These are phyloP conservation scores for Dicaeum eximium DNA, from an alignment of 2,113 vertebrate species.

Conservation along the genomic window DNA sequence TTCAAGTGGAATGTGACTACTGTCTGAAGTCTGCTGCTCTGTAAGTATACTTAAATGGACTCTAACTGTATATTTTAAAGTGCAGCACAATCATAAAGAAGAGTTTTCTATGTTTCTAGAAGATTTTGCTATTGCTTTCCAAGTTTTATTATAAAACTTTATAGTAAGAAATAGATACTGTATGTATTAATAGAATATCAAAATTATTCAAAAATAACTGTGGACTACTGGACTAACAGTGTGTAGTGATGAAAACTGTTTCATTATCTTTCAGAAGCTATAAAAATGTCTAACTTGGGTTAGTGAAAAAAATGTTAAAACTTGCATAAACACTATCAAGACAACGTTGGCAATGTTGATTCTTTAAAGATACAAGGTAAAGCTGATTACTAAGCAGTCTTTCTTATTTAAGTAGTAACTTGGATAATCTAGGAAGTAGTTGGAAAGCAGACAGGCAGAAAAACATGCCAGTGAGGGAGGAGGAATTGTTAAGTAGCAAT, in stretches of 20 bases:
- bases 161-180: not conserved
- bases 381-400: not conserved
- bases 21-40: not conserved
- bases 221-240: not conserved
- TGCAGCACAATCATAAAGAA: not conserved
- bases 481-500: not conserved
- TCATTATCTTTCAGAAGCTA: not conserved
- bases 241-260: not conserved
- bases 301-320: not conserved
- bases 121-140: not conserved
- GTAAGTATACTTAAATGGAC: not conserved
- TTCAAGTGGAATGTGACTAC: not conserved
- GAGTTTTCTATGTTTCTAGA: not conserved
- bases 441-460: not conserved
- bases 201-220: not conserved
- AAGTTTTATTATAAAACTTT: not conserved
- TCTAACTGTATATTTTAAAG: not conserved
- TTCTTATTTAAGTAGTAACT: not conserved
- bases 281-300: not conserved
- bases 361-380: not conserved
- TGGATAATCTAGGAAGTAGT: not conserved
- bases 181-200: conserved; percentile 14
- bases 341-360: not conserved
- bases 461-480: not conserved
- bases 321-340: not conserved